Evolutionary conservation across 2,888 invertebrate genomes (phyloP).

Genomic region (Drosophila testacea): DNA sequence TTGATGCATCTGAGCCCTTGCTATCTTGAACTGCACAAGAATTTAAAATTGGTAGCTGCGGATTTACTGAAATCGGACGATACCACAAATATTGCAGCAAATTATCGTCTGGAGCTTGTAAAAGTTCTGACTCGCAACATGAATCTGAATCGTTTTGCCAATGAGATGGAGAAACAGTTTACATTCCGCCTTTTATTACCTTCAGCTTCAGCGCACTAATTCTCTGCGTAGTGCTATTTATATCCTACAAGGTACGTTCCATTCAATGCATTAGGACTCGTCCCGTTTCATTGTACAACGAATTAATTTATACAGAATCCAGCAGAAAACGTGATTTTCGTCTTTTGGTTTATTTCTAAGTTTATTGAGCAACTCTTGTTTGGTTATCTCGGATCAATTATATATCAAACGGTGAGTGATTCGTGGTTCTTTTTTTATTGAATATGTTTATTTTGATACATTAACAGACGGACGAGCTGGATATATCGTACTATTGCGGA

Average conservation of each 20-base stretch:
- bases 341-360: conserved; percentile 73
- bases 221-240: conserved; percentile 76
- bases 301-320: conserved; percentile 58
- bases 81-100: conserved; percentile 35
- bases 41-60: conserved; percentile 45
- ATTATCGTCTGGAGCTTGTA: conserved; percentile 60
- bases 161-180: conserved; percentile 67
- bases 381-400: conserved; percentile 72
- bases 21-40: conserved; percentile 65
- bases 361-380: conserved; percentile 67
- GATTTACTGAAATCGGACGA: conserved; percentile 16
- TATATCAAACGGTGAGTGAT: conserved; percentile 65
- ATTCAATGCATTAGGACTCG: no score
- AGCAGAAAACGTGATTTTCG: conserved; percentile 52
- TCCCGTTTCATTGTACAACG: no score
- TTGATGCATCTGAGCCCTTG: conserved; percentile 80
- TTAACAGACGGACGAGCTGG: conserved; percentile 63
- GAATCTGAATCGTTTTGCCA: conserved; percentile 72
- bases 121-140: conserved; percentile 64
- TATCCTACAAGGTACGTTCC: conserved; percentile 72
- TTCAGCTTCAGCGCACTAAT: conserved; percentile 73
- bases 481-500: conserved; percentile 26
- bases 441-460: not conserved
- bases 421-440: no score
- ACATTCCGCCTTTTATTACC: conserved; percentile 77